Evolutionary conservation across 1,140 invertebrate species (phyloP), one percentile per base, ranked within the genome.

Genomic region (Spodoptera litura): DNA sequence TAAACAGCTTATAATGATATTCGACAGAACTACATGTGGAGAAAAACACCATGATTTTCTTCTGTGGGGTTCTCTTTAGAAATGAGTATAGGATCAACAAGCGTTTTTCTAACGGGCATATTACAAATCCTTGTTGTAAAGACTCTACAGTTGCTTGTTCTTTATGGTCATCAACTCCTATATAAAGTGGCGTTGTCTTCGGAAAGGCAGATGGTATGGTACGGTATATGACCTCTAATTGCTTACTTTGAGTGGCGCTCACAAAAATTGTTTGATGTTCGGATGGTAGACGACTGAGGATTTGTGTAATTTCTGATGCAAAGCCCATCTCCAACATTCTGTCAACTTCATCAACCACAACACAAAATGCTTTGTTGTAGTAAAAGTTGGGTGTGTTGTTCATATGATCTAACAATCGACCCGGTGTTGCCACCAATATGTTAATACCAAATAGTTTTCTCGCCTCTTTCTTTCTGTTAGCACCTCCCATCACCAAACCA

Each of bases 31-130:
- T 98, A 93, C 99, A 99, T 0, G 99, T 99, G 80, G 98, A 99
- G 89, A 99, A 98, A 95, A 99, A 99, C 0, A 99, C 99, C 99
- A 99, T 99, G 1, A 99, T 96, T 95, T 99, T 99, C 95, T 99
- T 99, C 93, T 98, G 98, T 25, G 97, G 95, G 91, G 99, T 99
- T 94, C 99, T 99, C 94, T 99, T 99, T 4, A 99, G 95, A 93
- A 99, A 99, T 81, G 99, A 99, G 89, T 99, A 99, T n/a, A 99
- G 95, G 13, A 99, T 96, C 35, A 99, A 95, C 87, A 99, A 98
- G 84, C 99, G 95, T 92, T 99, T 99, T 73, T 99, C 99, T 72
- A 98, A 98, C 4, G 98, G 98, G 93, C 98, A 99, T 0, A 99
- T 97, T 62, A 99, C 81, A 80, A 84, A 95, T 95, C 99, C 98